Evolutionary conservation across 2,888 invertebrate species (phyloP).

Genomic region (Xanthia icteritia): DNA sequence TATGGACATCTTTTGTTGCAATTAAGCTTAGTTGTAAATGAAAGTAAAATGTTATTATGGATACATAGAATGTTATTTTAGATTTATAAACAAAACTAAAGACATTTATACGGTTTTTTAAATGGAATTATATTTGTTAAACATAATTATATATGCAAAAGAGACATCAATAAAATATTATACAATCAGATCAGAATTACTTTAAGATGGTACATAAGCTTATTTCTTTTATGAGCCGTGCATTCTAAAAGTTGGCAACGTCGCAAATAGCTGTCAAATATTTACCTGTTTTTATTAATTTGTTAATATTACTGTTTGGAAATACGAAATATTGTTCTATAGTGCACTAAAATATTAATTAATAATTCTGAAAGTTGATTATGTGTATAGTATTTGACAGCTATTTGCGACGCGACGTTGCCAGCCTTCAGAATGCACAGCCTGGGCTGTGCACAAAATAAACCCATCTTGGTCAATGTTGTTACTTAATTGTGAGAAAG

Average conservation of each 20-base stretch:
- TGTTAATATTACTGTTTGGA: background rate
- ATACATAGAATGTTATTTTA: slow-evolving; percentile 31
- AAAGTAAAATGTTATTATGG: slow-evolving; percentile 16
- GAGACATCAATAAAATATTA: slow-evolving; percentile 14
- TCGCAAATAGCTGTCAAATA: background rate
- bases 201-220: slow-evolving; percentile 20
- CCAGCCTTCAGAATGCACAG: background rate
- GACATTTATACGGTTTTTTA: slow-evolving; percentile 26
- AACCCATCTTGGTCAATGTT: background rate
- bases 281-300: background rate
- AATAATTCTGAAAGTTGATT: background rate
- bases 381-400: background rate
- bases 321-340: too few species aligned
- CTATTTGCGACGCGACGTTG: background rate
- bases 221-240: background rate
- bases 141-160: slow-evolving; percentile 5
- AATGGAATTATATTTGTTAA: slow-evolving; percentile 34
- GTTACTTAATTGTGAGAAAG: background rate
- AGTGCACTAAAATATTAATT: background rate
- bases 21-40: slow-evolving; percentile 10
- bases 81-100: slow-evolving; percentile 25
- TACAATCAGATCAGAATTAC: slow-evolving; percentile 12
- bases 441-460: background rate
- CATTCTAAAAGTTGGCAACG: background rate
- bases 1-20: slow-evolving; percentile 15